Evolutionary conservation across 2,797 vertebrate genomes (phyloP).

Genomic region (Scyliorhinus canicula): DNA sequence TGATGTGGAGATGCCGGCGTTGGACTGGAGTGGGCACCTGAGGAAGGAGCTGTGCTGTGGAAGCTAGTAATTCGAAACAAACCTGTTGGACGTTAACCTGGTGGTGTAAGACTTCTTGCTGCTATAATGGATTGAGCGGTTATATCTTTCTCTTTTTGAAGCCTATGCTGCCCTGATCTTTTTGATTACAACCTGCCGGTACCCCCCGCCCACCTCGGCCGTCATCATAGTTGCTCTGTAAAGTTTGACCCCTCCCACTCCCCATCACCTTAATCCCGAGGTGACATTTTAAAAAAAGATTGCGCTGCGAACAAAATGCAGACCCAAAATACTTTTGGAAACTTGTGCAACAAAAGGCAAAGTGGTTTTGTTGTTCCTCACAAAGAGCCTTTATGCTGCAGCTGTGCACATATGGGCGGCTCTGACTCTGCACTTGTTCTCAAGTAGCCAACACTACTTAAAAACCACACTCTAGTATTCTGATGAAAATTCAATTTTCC

Average conservation of each 20-base stretch:
- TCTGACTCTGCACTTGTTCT: conserved; percentile 1
- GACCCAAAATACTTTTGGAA: background rate
- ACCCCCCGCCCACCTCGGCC: background rate
- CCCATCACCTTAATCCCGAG: background rate
- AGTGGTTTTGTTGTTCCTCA: background rate
- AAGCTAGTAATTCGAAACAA: too few species aligned
- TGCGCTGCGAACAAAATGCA: background rate
- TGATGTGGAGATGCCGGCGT: too few species aligned
- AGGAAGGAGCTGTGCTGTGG: too few species aligned
- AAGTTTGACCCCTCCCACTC: background rate
- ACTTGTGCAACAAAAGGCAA: background rate
- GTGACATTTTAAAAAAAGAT: background rate
- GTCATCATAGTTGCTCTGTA: background rate
- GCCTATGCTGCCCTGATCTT: background rate
- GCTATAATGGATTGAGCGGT: background rate
- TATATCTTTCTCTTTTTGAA: background rate
- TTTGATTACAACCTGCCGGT: background rate
- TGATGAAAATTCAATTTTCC: background rate
- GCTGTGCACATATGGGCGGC: background rate
- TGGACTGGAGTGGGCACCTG: too few species aligned
- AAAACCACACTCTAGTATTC: background rate
- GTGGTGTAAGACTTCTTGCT: too few species aligned
- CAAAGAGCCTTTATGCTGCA: conserved; percentile 33
- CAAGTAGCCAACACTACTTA: background rate
- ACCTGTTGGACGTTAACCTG: too few species aligned